Percentiles rank a stretch among this genome's conserved stretches.
These are phyloP conservation scores for Campoplex capitator DNA, from an alignment of 2,888 invertebrate genomes.

Conservation along the genomic window DNA sequence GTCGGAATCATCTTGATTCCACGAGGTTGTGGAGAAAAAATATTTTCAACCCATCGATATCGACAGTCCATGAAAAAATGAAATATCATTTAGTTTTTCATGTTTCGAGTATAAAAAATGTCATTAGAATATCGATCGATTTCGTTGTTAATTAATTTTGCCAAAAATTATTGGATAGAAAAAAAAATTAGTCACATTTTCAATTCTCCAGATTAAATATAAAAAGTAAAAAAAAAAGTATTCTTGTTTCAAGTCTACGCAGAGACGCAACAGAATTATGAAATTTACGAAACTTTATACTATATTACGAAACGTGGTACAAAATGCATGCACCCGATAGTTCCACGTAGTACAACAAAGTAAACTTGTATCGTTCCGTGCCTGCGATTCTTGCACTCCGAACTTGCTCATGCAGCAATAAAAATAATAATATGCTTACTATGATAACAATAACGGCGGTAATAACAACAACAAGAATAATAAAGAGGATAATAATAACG, in stretches of 20 bases:
- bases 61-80: background rate
- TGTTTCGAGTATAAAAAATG: too few species aligned
- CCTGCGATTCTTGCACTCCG: constrained; percentile 17
- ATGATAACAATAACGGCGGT: constrained; percentile 9
- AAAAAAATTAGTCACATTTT: background rate
- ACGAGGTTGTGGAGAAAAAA: too few species aligned
- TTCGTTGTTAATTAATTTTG: background rate
- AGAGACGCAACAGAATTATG: too few species aligned
- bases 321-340: background rate
- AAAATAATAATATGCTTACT: constrained; percentile 5
- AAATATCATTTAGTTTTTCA: background rate
- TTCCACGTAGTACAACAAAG: background rate
- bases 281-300: constrained; percentile 25
- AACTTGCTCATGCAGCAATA: constrained; percentile 31
- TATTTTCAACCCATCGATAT: background rate
- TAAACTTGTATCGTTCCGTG: constrained; percentile 35
- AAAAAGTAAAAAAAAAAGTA: background rate
- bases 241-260: background rate
- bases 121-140: too few species aligned
- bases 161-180: background rate
- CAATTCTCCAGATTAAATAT: background rate
- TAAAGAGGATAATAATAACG: constrained; percentile 27
- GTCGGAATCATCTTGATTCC: constrained; percentile 20
- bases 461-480: constrained; percentile 16
- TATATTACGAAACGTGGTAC: constrained; percentile 1